Base-by-base conservation (phyloP, 2,888 invertebrate species). In the Herminia tarsipennalis region DNA sequence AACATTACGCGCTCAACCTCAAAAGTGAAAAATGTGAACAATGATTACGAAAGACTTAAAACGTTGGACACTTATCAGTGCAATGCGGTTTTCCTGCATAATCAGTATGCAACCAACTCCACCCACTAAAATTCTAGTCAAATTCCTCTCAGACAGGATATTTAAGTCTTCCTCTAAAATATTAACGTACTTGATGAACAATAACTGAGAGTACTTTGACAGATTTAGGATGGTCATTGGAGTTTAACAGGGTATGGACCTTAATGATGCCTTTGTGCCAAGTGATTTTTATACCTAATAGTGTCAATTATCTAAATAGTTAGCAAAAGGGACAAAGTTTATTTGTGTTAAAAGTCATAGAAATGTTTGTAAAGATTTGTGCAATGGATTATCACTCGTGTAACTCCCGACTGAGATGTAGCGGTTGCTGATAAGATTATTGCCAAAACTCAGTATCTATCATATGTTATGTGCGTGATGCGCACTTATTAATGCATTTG, bases 11-110 rank as follows among this genome's bases (percentile, higher is more conserved):
- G 44, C 83, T 90, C 33, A 92, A 90, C 61, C 76, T 92, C 54
- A 90, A 89, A 86, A 88, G 88, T 88, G 92, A 92, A 83, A 90
- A 91, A 76, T 90, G 91, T 87, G 91, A 91, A 87, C 92, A 92
- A 86, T 91, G 88, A 91, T 85, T 64, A 61, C 46, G 35, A 64
- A 55, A 46, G 36, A 60, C 42, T 52, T 49, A 47, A 44, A 64
- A 59, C 56, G 73, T 75, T 55, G 76, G 70, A 80, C 81, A 76
- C 72, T 73, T 42, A 61, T 48, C 48, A 78, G 81, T 81, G 83
- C 74, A 64, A 81, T 64, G 68, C 66, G 56, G 49, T 47, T 52
- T 59, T 64, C 51, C 63, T 66, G 68, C 61, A 58, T 67, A 56
- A 58, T 56, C 49, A 59, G 58, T 70, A 73, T 76, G 73, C 73